Base-by-base conservation (phyloP, 2,113 vertebrate genomes). In the Mus spicilegus region DNA sequence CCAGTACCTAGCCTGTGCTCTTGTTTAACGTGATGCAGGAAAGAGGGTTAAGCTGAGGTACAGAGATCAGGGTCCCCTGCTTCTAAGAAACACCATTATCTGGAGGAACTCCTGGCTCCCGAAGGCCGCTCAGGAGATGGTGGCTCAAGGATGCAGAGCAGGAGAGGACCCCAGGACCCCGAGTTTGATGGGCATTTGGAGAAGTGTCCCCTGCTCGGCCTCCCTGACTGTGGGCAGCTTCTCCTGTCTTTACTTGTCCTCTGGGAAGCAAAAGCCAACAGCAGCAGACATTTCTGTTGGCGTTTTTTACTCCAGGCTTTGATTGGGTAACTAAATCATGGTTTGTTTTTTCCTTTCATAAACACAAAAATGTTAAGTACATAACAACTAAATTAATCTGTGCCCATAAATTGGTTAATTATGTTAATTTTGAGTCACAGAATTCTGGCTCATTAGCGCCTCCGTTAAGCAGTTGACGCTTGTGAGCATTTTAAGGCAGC, bases 341-440 rank as follows among this genome's bases (percentile, higher is more conserved):
- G 36, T n/a, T 70, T 77, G 20, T 81, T 87, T 84, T 82, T 70
- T 65, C 36, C 73, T 94, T 95, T 88, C 63, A 56, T 76, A 93
- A 96, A 85, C 90, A 73, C 30, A 80, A 90, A 95, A 91, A 73
- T 81, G 87, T 81, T 91, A 96, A 96, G 20, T 24, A 46, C 0
- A 81, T 97, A 4, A 3, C 3, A 88, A 95, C 94, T 82, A 97
- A 95, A 94, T 67, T 10, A 95, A 93, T 96, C 72, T 20, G 9
- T 75, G 33, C 80, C 82, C 70, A 75, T 92, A 87, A 54, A 93
- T 26, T 87, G 81, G n/a, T 90, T 93, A 92, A 95, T 95, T 94
- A 24, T 92, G 73, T 89, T 97, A 86, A 97, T 98, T 96, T 84
- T 56, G 61, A 90, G 56, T 72, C n/a, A 12, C 58, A 73, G 94